A percentile compares a stretch with the other conserved stretches of the same genome.
Evolutionary conservation across 1,140 invertebrate genomes (phyloP).

Genomic region (Stegodyphus dumicola): DNA sequence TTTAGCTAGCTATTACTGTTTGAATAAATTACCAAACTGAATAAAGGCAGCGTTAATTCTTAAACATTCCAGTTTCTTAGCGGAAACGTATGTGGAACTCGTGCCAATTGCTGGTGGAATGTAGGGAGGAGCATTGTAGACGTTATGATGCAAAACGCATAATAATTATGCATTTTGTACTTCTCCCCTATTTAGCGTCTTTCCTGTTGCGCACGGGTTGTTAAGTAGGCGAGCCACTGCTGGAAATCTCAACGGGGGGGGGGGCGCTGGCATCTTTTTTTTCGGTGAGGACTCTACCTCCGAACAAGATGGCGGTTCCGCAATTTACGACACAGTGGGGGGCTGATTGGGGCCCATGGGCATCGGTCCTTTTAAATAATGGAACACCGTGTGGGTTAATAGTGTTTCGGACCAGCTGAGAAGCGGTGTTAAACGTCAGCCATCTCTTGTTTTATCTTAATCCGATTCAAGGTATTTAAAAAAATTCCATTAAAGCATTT

Average conservation of each 20-base stretch:
- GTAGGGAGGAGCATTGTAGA: too few species aligned
- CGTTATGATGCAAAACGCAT: neutral
- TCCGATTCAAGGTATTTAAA: neutral
- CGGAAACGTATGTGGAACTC: too few species aligned
- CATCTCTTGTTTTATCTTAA: slow-evolving; percentile 21
- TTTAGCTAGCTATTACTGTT: too few species aligned
- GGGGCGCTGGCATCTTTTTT: slow-evolving; percentile 1
- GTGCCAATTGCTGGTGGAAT: too few species aligned
- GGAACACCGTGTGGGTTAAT: slow-evolving; percentile 47
- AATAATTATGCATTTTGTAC: slow-evolving; percentile 43
- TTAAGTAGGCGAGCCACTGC: slow-evolving; percentile 55
- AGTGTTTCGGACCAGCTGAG: slow-evolving; percentile 41
- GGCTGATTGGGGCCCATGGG: slow-evolving; percentile 41
- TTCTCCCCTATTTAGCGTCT: slow-evolving; percentile 39
- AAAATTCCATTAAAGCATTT: too few species aligned
- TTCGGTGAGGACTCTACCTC: slow-evolving; percentile 6
- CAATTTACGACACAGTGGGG: slow-evolving; percentile 52
- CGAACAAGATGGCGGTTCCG: slow-evolving; percentile 50
- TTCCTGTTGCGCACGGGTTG: slow-evolving; percentile 24
- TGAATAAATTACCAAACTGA: too few species aligned
- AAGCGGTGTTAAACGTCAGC: slow-evolving; percentile 28
- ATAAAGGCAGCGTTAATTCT: too few species aligned
- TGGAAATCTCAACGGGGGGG: slow-evolving; percentile 29
- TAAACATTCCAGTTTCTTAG: too few species aligned
- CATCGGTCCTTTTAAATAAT: slow-evolving; percentile 48